These are phyloP conservation scores for Pseudobourletiella spinata DNA, from an alignment of 1,140 invertebrate species.

Conservation along the genomic window DNA sequence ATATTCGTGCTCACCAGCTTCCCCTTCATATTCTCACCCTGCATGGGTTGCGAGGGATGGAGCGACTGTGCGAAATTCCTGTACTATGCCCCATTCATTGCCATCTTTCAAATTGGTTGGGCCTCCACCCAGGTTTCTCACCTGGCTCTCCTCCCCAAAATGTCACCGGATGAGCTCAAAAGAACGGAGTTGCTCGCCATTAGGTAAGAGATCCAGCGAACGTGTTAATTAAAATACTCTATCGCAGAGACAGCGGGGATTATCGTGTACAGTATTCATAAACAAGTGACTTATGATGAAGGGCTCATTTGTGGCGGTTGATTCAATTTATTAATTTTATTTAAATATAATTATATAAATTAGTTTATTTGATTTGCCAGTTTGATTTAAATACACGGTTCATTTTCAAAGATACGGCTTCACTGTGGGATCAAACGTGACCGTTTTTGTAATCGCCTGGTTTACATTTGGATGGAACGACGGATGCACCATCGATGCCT, in stretches of 20 bases:
- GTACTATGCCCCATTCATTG: conserved; percentile 81
- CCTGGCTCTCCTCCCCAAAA: conserved; percentile 66
- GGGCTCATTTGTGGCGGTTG: too few relatives aligned
- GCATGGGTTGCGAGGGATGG: conserved; percentile 53
- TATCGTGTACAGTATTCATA: too few relatives aligned
- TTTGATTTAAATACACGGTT: background rate
- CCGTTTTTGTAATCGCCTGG: conserved; percentile 58
- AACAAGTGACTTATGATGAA: too few relatives aligned
- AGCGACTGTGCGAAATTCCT: conserved; percentile 65
- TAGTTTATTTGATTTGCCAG: too few relatives aligned
- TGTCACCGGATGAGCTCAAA: conserved; percentile 62
- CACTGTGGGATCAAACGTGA: conserved; percentile 60
- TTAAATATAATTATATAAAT: too few relatives aligned
- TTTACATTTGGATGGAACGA: conserved; percentile 46
- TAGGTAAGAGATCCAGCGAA: too few relatives aligned
- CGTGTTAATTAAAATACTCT: too few relatives aligned
- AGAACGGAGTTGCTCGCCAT: conserved; percentile 75
- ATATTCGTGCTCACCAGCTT: conserved; percentile 55
- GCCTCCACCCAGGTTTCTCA: conserved; percentile 90
- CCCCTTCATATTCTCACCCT: conserved; percentile 82
- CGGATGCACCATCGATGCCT: conserved; percentile 51
- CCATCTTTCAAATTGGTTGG: conserved; percentile 96
- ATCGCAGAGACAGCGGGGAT: too few relatives aligned
- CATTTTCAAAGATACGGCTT: conserved; percentile 53
- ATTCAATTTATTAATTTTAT: too few relatives aligned